A percentile compares a stretch with the other conserved stretches of the same genome.
phyloP scores from a whole-genome alignment of 2,113 vertebrate genomes.

The cattle (Bos taurus) region ARS-UCD2.0 NC_037338.1:81231001-81231500 shows the following conservation, averaged over 20 bases:
- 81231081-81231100: conserved; percentile 41
- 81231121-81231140: conserved; percentile 28
- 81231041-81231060: neutral
- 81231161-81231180: neutral
- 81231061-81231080: neutral
- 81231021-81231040: neutral
- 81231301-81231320: neutral
- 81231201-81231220: neutral
- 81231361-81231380: neutral
- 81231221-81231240: neutral
- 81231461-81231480: neutral
- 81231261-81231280: neutral
- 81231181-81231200: neutral
- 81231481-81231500: neutral
- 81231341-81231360: neutral
- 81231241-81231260: neutral
- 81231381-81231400: neutral
- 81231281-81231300: fast-evolving
- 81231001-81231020: neutral
- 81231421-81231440: neutral
- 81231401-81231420: neutral
- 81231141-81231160: neutral
- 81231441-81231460: neutral
- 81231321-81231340: neutral
- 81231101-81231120: neutral